Evolutionary conservation across 2,888 invertebrate genomes (phyloP), one percentile per base, ranked within the genome.

Genomic region (Bruchidius siliquastri): DNA sequence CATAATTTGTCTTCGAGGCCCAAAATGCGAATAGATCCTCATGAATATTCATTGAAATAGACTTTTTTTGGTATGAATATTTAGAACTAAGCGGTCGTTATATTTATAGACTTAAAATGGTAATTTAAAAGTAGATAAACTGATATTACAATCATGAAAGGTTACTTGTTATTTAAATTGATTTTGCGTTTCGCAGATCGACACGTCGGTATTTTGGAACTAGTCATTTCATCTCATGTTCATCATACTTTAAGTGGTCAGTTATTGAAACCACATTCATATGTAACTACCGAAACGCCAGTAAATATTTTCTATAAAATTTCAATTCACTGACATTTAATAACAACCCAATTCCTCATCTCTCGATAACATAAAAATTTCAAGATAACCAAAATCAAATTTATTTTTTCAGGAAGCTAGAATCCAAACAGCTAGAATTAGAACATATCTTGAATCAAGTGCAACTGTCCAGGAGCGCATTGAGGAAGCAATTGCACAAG

Each of bases 401-500:
- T n/a, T n/a, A 30, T 8, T 21, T 6, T n/a, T 73, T 66, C 66
- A 90, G 89, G 78, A 87, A 87, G 79, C 80, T 84, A 0, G 88
- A 88, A 78, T 78, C 84, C 0, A 88, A 88, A 82, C 82, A 86
- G 72, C 85, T 88, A 32, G 86, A 87, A 74, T 77, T 88, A 49
- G 88, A 89, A 75, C 88, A 85, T 75, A 82, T 83, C 3, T 77
- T 88, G 70, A 86, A 86, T 72, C 87, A 88, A 30, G 85, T 88
- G 18, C 88, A 88, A 81, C 81, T 88, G 68, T 88, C 89, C 0
- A 85, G 88, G 68, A 88, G 88, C 75, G 88, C 88, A 8, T 87
- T 88, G 70, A 87, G 88, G 72, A 87, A 88, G 74, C 89, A 89
- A 79, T 82, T 90, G 66, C 87, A 85, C 75, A 89, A 89, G 80